phyloP scores from a whole-genome alignment of 1,140 invertebrate species.

The Aethina tumida region DNA sequence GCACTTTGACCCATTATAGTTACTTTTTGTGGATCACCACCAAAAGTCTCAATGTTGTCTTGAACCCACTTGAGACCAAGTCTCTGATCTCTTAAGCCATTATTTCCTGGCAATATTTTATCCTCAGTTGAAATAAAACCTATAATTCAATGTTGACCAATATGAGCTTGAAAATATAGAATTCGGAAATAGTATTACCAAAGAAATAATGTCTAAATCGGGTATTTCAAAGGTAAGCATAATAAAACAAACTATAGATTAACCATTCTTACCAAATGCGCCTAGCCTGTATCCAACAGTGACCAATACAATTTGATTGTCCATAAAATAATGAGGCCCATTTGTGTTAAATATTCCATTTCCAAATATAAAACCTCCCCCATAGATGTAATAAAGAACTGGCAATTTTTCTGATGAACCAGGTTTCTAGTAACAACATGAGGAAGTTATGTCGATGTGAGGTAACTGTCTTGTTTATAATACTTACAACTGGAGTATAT shows the following conservation, averaged over 20 bases:
- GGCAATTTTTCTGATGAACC: background rate
- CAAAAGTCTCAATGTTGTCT: slow-evolving; percentile 9
- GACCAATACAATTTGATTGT: background rate
- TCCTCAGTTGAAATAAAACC: slow-evolving; percentile 10
- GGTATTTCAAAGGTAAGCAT: too few species aligned
- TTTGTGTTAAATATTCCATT: background rate
- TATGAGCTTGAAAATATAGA: too few species aligned
- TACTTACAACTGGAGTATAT: slow-evolving; percentile 9
- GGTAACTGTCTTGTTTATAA: background rate
- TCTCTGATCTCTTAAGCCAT: slow-evolving; percentile 8
- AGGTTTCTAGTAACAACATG: background rate
- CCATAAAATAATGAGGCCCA: slow-evolving; percentile 6
- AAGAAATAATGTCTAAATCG: too few species aligned
- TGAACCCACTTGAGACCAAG: slow-evolving; percentile 8
- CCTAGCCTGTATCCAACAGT: background rate
- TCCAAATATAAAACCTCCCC: background rate
- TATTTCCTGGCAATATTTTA: slow-evolving; percentile 7
- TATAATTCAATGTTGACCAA: too few species aligned
- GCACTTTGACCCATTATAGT: slow-evolving; percentile 12
- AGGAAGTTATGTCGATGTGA: background rate
- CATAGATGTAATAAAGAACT: slow-evolving; percentile 3
- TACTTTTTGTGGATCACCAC: slow-evolving; percentile 5
- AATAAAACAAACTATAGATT: too few species aligned
- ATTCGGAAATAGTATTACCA: too few species aligned
- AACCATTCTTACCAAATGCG: slow-evolving; percentile 3